Evolutionary conservation across 2,113 vertebrate species (phyloP).

Genomic region (Tachysurus vachellii): DNA sequence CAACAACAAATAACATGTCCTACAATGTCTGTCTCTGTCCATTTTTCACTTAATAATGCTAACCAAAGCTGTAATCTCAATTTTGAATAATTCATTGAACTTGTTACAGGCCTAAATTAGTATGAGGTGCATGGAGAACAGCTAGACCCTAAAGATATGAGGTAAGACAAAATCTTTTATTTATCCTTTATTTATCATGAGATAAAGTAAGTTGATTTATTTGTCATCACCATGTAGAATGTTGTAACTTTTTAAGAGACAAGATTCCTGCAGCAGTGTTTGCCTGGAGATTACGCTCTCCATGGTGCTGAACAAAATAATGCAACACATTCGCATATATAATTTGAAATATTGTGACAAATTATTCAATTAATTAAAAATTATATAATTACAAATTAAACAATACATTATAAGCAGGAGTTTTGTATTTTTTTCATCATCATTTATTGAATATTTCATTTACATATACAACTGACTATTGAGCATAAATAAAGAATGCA

Average conservation of each 20-base stretch:
- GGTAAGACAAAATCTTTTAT: neutral
- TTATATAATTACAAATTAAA: no score
- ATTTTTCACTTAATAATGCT: neutral
- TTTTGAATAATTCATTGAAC: neutral
- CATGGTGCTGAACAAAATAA: slow-evolving; percentile 54
- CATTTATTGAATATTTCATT: slow-evolving; percentile 67
- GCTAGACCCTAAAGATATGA: neutral
- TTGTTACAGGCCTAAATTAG: neutral
- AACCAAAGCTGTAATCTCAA: neutral
- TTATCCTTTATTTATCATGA: neutral
- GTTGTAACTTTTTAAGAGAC: neutral
- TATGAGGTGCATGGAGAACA: neutral
- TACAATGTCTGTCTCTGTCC: neutral
- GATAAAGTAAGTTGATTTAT: neutral
- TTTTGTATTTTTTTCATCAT: neutral
- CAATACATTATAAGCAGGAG: neutral
- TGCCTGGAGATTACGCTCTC: slow-evolving; percentile 38
- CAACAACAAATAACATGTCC: neutral
- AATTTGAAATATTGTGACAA: no score
- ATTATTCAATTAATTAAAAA: no score
- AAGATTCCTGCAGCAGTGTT: neutral
- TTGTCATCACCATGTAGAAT: neutral
- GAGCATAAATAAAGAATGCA: slow-evolving; percentile 33
- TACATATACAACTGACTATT: slow-evolving; percentile 44
- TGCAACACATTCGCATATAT: neutral